Evolutionary conservation across 2,113 vertebrate species (phyloP).

Genomic region (Carassius auratus): DNA sequence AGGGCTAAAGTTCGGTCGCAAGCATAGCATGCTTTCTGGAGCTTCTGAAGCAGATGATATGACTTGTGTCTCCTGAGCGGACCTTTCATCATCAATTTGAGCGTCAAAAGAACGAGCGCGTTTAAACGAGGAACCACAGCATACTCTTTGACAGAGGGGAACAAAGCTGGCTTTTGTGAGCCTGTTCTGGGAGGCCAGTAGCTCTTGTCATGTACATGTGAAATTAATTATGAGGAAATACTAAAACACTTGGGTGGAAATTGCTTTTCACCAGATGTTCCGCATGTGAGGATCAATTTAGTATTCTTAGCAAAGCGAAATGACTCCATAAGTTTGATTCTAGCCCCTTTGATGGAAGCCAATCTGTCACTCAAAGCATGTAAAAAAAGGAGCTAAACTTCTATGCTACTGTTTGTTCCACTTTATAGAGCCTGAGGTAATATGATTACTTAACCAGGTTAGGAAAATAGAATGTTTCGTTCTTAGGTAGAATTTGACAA

Average conservation of each 20-base stretch:
- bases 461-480: slow-evolving; percentile 79
- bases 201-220: slow-evolving; percentile 81
- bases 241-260: slow-evolving; percentile 84
- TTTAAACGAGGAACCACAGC: slow-evolving; percentile 70
- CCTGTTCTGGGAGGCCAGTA: slow-evolving; percentile 76
- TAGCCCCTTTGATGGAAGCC: slow-evolving; percentile 76
- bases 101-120: slow-evolving; percentile 53
- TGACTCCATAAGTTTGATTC: slow-evolving; percentile 70
- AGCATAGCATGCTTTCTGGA: slow-evolving; percentile 50
- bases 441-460: slow-evolving; percentile 83
- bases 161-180: slow-evolving; percentile 82
- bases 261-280: slow-evolving; percentile 83
- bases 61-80: slow-evolving; percentile 59
- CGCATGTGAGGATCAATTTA: slow-evolving; percentile 79
- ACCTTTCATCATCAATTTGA: slow-evolving; percentile 63
- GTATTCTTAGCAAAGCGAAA: slow-evolving; percentile 72
- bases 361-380: slow-evolving; percentile 77
- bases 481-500: slow-evolving; percentile 74
- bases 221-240: slow-evolving; percentile 86
- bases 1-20: slow-evolving; percentile 15
- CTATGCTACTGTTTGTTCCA: slow-evolving; percentile 81
- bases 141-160: slow-evolving; percentile 66
- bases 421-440: slow-evolving; percentile 78
- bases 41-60: slow-evolving; percentile 56
- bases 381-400: slow-evolving; percentile 69